Evolutionary conservation across 2,888 invertebrate species (phyloP).

Genomic region (Lithophane socia): DNA sequence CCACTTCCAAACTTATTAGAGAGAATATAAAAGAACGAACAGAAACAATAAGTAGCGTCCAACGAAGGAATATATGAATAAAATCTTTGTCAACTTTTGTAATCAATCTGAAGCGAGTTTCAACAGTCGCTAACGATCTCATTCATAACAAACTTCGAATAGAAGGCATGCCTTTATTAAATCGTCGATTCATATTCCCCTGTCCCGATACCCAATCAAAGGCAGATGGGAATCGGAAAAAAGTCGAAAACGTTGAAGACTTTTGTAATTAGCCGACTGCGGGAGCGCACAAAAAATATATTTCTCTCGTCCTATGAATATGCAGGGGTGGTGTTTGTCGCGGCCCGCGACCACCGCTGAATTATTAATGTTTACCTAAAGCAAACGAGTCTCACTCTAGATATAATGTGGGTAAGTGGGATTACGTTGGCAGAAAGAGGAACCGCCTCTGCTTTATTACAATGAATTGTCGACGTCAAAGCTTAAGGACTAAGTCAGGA

Average conservation of each 20-base stretch:
- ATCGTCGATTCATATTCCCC: conserved; percentile 78
- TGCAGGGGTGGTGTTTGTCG: conserved; percentile 68
- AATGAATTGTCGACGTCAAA: conserved; percentile 61
- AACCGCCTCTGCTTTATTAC: conserved; percentile 57
- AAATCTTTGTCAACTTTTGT: conserved; percentile 70
- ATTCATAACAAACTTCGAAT: conserved; percentile 67
- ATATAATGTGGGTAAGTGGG: conserved; percentile 63
- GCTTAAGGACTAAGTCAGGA: conserved; percentile 47
- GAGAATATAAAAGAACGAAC: conserved; percentile 63
- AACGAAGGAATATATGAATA: conserved; percentile 69
- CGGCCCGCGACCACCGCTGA: conserved; percentile 66
- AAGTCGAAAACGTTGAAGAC: conserved; percentile 76
- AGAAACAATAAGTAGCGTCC: conserved; percentile 67
- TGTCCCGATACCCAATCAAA: conserved; percentile 71
- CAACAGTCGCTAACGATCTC: conserved; percentile 66
- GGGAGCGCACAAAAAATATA: conserved; percentile 65
- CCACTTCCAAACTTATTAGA: conserved; percentile 68
- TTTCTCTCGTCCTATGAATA: conserved; percentile 70
- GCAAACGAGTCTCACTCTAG: conserved; percentile 63
- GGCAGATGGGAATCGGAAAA: conserved; percentile 69
- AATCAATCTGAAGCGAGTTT: conserved; percentile 67
- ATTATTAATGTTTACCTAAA: conserved; percentile 76
- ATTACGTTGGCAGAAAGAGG: conserved; percentile 61
- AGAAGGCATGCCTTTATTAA: conserved; percentile 73
- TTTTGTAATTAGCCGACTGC: conserved; percentile 72